Evolutionary conservation across 2,113 vertebrate genomes (phyloP), one percentile per base, ranked within the genome.

Genomic region (Pseudorectes ferrugineus): DNA sequence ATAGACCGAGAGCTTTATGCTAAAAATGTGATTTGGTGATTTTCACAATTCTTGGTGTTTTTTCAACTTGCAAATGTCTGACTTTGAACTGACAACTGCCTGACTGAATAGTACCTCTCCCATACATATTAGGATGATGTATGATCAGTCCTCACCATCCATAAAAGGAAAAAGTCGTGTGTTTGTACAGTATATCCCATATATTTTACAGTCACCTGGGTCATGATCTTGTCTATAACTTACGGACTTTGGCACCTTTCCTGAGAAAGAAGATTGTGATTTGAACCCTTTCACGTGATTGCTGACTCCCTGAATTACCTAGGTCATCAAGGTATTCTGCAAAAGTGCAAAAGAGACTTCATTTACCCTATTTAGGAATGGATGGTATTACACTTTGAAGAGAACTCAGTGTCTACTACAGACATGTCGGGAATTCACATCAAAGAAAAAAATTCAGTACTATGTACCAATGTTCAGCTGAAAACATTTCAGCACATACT

Each of bases 1-100:
- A 73, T 13, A 25, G 15, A 33, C 6, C 0, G 0, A 79, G 5
- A 73, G 13, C 7, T 45, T 81, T 43, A 51, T 18, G 26, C 18
- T 76, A 4, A 14, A 57, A 79, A 55, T 4, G 7, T 2, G 14
- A 62, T 49, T 49, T 45, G 19, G 16, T 23, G 11, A 76, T 55
- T 92, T 73, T 68, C 40, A 59, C 33, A 51, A 52, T 28, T 55
- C 45, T 45, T 63, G 5, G 49, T 59, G 33, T 54, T 84, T 83
- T 63, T 77, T 59, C 18, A 73, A 46, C 33, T 51, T 65, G 13
- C 5, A 89, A 85, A 40, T 62, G 8, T n/a, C 45, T 75, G 29
- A 38, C 38, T 61, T 46, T 61, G 24, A 54, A 54, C 21, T 46
- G 43, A 55, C 26, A 76, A 51, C 9, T 26, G 16, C 18, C 23